phyloP scores from a whole-genome alignment of 2,797 vertebrate genomes.

The Mormyrops boulengeri region DNA sequence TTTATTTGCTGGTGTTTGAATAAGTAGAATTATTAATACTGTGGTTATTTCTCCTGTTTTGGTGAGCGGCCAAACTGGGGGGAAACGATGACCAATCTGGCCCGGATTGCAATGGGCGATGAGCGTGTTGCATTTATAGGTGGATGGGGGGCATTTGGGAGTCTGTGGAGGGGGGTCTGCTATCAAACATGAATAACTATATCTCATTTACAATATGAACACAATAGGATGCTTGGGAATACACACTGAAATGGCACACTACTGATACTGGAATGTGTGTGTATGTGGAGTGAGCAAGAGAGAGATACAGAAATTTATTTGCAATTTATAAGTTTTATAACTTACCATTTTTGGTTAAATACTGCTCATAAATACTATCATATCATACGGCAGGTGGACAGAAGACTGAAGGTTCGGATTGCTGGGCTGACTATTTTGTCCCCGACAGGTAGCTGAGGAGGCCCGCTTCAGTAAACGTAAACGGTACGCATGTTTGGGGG shows the following conservation, averaged over 20 bases:
- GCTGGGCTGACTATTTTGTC: neutral
- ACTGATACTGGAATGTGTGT: neutral
- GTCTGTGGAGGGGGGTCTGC: neutral
- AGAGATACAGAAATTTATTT: neutral
- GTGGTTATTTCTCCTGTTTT: neutral
- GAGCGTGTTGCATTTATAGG: neutral
- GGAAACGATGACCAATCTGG: neutral
- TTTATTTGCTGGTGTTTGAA: constrained; percentile 26
- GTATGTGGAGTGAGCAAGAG: neutral
- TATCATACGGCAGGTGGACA: neutral
- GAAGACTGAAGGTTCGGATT: neutral
- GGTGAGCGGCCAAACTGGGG: neutral
- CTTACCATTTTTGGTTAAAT: neutral
- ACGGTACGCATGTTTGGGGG: neutral
- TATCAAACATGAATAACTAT: neutral
- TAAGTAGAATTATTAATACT: neutral
- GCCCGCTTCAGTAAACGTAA: neutral
- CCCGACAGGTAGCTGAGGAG: neutral
- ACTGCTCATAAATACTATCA: neutral
- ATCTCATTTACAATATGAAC: neutral
- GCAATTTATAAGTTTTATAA: neutral
- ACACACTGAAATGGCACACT: neutral
- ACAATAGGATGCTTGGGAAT: neutral
- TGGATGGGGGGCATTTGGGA: neutral
- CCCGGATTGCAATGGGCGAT: neutral